phyloP scores from a whole-genome alignment of 2,113 vertebrate species.

The Pongo pygmaeus region DNA sequence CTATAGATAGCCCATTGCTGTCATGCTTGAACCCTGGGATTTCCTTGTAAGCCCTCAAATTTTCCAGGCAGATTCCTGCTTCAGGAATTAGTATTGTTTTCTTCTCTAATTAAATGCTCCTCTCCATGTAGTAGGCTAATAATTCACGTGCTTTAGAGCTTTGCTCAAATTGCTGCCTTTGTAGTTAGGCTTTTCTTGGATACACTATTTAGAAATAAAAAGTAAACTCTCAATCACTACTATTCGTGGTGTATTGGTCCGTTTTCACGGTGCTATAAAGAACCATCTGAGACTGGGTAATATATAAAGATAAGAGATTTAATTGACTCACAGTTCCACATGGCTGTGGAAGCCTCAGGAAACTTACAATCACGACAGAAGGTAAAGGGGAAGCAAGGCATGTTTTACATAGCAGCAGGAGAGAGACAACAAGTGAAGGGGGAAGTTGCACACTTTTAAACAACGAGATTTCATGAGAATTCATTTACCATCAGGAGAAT shows the following conservation, averaged over 20 bases:
- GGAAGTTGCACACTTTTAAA: too few relatives aligned
- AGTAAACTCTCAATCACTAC: not conserved
- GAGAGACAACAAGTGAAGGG: too few relatives aligned
- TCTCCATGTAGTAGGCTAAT: not conserved
- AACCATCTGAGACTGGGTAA: too few relatives aligned
- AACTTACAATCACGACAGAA: too few relatives aligned
- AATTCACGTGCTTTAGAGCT: not conserved
- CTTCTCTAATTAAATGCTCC: not conserved
- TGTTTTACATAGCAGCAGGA: too few relatives aligned
- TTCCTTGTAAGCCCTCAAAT: not conserved
- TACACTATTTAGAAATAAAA: not conserved
- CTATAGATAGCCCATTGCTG: rapidly evolving
- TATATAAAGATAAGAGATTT: too few relatives aligned
- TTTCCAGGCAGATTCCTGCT: not conserved
- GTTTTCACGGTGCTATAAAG: too few relatives aligned
- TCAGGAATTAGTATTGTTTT: not conserved
- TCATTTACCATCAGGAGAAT: too few relatives aligned
- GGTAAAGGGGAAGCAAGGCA: too few relatives aligned
- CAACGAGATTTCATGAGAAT: too few relatives aligned
- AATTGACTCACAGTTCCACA: too few relatives aligned
- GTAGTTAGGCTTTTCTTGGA: not conserved
- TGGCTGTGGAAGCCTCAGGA: too few relatives aligned
- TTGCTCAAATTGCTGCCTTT: not conserved
- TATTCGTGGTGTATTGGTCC: not conserved
- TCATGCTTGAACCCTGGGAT: not conserved